phyloP scores from a whole-genome alignment of 2,113 vertebrate species.

The Orycteropus afer region DNA sequence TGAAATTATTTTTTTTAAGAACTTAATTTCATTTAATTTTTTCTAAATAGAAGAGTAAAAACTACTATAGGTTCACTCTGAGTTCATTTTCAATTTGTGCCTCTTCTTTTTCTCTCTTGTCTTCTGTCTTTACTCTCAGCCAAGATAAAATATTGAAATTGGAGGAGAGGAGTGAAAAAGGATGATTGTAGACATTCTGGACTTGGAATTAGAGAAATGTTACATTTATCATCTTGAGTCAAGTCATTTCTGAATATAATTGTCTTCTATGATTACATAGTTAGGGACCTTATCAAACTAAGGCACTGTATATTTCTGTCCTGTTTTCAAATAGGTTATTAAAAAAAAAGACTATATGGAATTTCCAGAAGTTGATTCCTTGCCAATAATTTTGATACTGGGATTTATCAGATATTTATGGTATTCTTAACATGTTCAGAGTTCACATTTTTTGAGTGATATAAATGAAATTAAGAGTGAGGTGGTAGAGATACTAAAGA shows the following conservation, averaged over 20 bases:
- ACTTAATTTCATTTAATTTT: slow-evolving; percentile 27
- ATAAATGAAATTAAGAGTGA: slow-evolving; percentile 5
- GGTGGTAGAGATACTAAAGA: not conserved
- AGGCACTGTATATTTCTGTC: slow-evolving; percentile 14
- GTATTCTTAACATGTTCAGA: slow-evolving; percentile 22
- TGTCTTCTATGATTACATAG: not conserved
- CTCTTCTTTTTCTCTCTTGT: not conserved
- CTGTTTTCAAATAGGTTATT: slow-evolving; percentile 33
- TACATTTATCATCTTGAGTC: slow-evolving; percentile 32
- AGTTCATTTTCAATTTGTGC: not conserved
- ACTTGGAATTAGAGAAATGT: slow-evolving; percentile 31
- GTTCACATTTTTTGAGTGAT: slow-evolving; percentile 32
- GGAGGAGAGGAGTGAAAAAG: not conserved
- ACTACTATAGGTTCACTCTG: not conserved
- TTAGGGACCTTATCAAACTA: not conserved
- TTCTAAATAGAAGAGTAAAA: not conserved
- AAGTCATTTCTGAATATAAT: slow-evolving; percentile 29
- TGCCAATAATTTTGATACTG: slow-evolving; percentile 28
- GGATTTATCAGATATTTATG: slow-evolving; percentile 23
- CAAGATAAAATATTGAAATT: slow-evolving; percentile 39
- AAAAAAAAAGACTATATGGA: not conserved
- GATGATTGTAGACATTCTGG: not conserved
- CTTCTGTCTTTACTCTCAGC: slow-evolving; percentile 27
- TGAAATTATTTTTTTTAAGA: not conserved
- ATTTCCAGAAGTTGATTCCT: slow-evolving; percentile 22